Evolutionary conservation across 2,113 vertebrate species (phyloP), one percentile per base, ranked within the genome.

Genomic region (Chionis minor): DNA sequence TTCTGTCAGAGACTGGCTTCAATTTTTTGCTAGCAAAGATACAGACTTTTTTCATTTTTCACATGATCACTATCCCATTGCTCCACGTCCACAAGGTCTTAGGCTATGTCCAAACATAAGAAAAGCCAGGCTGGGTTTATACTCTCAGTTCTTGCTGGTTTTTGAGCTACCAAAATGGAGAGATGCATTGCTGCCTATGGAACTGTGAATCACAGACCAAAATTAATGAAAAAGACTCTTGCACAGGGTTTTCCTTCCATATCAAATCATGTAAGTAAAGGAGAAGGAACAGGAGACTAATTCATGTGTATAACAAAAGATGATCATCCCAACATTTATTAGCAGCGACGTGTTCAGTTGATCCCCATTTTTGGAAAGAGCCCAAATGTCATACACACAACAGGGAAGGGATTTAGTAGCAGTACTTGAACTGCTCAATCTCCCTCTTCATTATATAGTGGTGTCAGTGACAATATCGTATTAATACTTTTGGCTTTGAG

Each of bases 331-430:
- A 87, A 88, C 5, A 56, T 82, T 94, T 90, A 94, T 91, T 90
- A 93, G 62, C 62, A 85, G 58, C 90, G 87, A 91, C 0, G 4
- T 54, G 24, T 80, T 87, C 3, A 0, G 22, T 90, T 96, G 96
- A 96, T 97, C 66, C n/a, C 24, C 19, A 32, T 56, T 73, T 91
- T 84, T 96, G 94, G 87, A 96, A 94, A 63, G 35, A 96, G 49
- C 78, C 45, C 93, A 93, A 70, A 82, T 54, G 54, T 54, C 81
- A 85, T 7, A 75, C 9, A 24, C 49, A 92, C 93, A 89, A 75
- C 54, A 49, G 90, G 90, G 51, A 89, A 72, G 45, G 81, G 54
- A 80, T 94, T 96, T 92, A 88, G 45, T 23, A 65, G 66, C 54
- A 80, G n/a, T 18, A 58, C n/a, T 91, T 77, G 55, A 89, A 62